These are phyloP conservation scores for Pedetes capensis DNA, from an alignment of 2,113 vertebrate genomes.

Conservation along the genomic window DNA sequence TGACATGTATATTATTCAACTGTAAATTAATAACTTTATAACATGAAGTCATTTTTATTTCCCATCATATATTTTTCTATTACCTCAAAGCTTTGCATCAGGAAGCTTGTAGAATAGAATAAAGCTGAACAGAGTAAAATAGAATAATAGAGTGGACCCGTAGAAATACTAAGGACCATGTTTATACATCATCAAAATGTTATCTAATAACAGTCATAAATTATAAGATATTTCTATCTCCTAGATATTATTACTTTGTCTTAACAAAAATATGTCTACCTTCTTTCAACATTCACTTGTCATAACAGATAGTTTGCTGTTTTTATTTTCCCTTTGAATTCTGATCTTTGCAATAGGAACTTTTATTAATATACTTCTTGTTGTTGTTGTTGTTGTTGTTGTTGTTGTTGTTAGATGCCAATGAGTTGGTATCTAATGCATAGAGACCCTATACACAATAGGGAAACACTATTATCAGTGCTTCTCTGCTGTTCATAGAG, in stretches of 20 bases:
- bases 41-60: neutral
- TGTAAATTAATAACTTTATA: neutral
- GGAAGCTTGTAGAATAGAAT: neutral
- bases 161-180: neutral
- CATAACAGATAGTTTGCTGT: neutral
- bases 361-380: too few relatives aligned
- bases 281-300: neutral
- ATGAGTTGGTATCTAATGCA: too few relatives aligned
- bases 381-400: too few relatives aligned
- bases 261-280: neutral
- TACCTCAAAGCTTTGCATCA: neutral
- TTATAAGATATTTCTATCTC: neutral
- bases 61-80: neutral
- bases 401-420: too few relatives aligned
- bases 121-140: neutral
- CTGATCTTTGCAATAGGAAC: neutral
- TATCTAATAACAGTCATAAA: constrained; percentile 22
- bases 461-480: too few relatives aligned
- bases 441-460: too few relatives aligned
- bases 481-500: too few relatives aligned
- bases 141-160: neutral
- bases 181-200: neutral
- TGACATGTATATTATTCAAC: neutral
- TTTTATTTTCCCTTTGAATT: constrained; percentile 6
- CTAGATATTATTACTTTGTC: neutral